phyloP scores from a whole-genome alignment of 2,797 vertebrate species.

The Cetoscarus ocellatus region DNA sequence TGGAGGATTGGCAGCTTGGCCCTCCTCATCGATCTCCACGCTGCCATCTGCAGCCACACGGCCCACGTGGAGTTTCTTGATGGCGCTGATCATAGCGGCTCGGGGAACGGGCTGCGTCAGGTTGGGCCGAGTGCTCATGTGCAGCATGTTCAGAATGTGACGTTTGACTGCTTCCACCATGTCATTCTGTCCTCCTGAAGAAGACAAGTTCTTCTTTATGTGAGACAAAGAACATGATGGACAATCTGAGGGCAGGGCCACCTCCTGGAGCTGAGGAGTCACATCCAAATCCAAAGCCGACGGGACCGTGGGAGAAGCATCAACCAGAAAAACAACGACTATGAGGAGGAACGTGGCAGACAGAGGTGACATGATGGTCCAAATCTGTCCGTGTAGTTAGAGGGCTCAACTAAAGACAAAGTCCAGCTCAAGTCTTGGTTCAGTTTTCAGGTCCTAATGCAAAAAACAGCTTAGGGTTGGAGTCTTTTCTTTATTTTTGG shows the following conservation, averaged over 20 bases:
- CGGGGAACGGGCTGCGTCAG: constrained; percentile 93
- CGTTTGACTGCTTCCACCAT: constrained; percentile 97
- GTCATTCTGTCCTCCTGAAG: constrained; percentile 80
- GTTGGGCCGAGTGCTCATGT: constrained; percentile 94
- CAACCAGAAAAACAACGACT: constrained; percentile 82
- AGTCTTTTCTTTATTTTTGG: no score
- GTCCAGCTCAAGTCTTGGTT: no score
- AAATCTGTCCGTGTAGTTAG: not conserved
- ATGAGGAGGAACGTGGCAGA: constrained; percentile 86
- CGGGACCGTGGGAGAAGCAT: constrained; percentile 83
- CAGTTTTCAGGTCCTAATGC: no score
- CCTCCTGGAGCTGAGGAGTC: constrained; percentile 7
- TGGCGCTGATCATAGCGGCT: constrained; percentile 93
- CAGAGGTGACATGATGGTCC: constrained; percentile 74
- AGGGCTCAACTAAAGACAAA: no score
- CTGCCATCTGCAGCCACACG: constrained; percentile 91
- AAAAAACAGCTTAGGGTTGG: no score
- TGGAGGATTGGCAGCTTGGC: constrained; percentile 77
- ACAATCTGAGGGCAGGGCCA: constrained; percentile 74
- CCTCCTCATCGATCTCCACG: constrained; percentile 92
- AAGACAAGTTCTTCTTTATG: constrained; percentile 84
- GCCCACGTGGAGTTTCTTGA: constrained; percentile 94
- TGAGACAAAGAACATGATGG: constrained; percentile 90
- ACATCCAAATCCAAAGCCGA: constrained; percentile 17
- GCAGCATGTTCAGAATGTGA: constrained; percentile 97